Percentiles rank a stretch among this genome's conserved stretches.
These are phyloP conservation scores for Zeuzera pyrina DNA, from an alignment of 2,888 invertebrate genomes.

Conservation along the genomic window DNA sequence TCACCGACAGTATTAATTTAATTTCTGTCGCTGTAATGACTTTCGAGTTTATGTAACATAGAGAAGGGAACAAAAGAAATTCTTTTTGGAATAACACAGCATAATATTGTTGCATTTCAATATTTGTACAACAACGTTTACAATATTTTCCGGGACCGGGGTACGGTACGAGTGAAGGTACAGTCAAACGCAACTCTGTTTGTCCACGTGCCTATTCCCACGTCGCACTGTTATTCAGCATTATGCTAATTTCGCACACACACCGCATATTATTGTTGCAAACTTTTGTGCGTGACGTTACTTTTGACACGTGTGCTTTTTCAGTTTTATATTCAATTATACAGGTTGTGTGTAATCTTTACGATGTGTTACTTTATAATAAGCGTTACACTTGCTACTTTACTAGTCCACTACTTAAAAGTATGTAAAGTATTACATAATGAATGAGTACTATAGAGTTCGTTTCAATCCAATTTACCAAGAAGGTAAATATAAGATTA, in stretches of 20 bases:
- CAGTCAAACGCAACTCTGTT: slow-evolving; percentile 33
- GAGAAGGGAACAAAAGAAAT: slow-evolving; percentile 4
- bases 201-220: slow-evolving; percentile 59
- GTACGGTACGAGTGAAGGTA: slow-evolving; percentile 13
- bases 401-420: too few species aligned
- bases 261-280: slow-evolving; percentile 38
- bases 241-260: slow-evolving; percentile 58
- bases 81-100: slow-evolving; percentile 4
- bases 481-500: too few species aligned
- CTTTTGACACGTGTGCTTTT: slow-evolving; percentile 13
- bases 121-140: slow-evolving; percentile 20
- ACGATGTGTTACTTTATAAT: too few species aligned
- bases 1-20: too few species aligned
- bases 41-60: too few species aligned
- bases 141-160: slow-evolving; percentile 20
- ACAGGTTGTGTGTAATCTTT: too few species aligned
- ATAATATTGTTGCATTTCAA: slow-evolving; percentile 17
- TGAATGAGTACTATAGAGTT: too few species aligned
- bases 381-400: too few species aligned
- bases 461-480: too few species aligned
- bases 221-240: slow-evolving; percentile 47
- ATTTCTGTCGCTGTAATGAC: too few species aligned
- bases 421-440: too few species aligned
- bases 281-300: slow-evolving; percentile 35
- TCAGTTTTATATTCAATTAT: too few species aligned